Evolutionary conservation across 2,888 invertebrate genomes (phyloP).

Genomic region (Allolobophora icterica): DNA sequence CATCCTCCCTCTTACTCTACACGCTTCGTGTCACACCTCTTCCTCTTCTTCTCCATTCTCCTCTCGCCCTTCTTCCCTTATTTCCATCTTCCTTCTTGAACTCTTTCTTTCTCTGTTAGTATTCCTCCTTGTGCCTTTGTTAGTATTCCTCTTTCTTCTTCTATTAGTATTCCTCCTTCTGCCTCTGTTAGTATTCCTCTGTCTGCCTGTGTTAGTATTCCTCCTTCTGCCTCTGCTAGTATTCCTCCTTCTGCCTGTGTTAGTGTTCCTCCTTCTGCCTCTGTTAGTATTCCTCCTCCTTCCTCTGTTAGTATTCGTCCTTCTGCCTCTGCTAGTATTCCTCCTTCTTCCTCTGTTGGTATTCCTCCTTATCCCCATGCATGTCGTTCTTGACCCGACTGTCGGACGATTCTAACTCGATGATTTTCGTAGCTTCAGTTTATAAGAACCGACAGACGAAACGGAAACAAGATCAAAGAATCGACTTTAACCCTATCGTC

Average conservation of each 20-base stretch:
- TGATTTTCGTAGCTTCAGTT: background rate
- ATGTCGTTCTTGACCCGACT: no score
- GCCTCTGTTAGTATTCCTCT: no score
- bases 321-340: background rate
- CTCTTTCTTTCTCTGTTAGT: no score
- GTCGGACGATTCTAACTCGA: background rate
- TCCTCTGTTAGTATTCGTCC: background rate
- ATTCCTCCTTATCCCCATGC: no score
- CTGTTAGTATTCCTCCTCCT: no score
- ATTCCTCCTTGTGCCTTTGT: no score
- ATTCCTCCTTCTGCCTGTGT: no score
- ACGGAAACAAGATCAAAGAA: background rate
- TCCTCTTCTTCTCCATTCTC: background rate
- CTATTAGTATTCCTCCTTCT: no score
- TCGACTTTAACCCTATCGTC: background rate
- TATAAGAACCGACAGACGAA: background rate
- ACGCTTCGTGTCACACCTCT: background rate
- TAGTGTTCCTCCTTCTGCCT: no score
- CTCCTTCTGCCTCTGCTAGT: no score
- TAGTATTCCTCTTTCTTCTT: no score
- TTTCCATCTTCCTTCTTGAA: background rate
- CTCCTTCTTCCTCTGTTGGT: background rate
- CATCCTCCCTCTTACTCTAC: no score
- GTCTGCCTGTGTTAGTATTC: background rate
- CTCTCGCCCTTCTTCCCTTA: background rate